Percentiles rank a stretch among this genome's conserved stretches.
phyloP scores from a whole-genome alignment of 2,113 vertebrate species.

The Piprites chloris region DNA sequence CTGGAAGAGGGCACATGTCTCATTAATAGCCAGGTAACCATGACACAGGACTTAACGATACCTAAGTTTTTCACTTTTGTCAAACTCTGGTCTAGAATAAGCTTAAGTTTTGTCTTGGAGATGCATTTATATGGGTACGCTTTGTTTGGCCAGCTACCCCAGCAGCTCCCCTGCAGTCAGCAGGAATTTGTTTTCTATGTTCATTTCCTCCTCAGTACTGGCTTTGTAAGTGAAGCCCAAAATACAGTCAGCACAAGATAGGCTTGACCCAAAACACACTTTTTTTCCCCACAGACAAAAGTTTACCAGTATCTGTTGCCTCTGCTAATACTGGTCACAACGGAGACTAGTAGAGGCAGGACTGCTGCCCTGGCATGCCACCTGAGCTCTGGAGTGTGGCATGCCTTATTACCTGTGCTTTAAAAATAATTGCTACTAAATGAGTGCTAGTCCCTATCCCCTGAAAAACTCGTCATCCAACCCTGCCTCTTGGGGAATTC shows the following conservation, averaged over 20 bases:
- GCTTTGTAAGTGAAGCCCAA: neutral
- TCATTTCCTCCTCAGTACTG: neutral
- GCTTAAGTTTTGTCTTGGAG: neutral
- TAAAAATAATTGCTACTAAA: neutral
- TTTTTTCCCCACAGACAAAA: rapidly evolving
- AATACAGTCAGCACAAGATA: neutral
- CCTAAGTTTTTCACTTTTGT: neutral
- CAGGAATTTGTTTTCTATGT: neutral
- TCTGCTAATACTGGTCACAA: neutral
- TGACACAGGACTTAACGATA: neutral
- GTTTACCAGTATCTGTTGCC: neutral
- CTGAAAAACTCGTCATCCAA: neutral
- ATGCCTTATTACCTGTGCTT: neutral
- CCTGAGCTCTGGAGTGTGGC: rapidly evolving
- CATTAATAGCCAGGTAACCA: neutral
- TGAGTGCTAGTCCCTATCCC: rapidly evolving
- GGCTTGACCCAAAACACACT: neutral
- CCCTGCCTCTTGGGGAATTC: neutral
- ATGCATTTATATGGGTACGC: neutral
- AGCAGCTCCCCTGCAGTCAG: neutral
- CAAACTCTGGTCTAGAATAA: neutral
- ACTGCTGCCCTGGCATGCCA: rapidly evolving
- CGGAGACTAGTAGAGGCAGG: neutral
- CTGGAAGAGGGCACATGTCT: rapidly evolving
- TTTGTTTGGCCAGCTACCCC: neutral